phyloP scores from a whole-genome alignment of 2,113 vertebrate species.

The Nestor notabilis region DNA sequence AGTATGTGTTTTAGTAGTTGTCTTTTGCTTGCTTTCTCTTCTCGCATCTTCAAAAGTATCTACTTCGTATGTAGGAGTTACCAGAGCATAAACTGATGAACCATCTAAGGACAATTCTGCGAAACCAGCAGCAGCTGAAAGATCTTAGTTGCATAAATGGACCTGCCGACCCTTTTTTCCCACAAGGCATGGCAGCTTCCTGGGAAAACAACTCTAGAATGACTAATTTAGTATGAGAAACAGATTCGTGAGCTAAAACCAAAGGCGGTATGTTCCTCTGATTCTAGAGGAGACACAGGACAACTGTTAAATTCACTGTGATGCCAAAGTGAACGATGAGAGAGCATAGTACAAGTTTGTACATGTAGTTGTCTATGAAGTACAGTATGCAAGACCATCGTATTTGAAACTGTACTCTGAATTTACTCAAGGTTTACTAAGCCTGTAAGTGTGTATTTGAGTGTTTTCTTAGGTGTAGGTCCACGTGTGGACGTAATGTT shows the following conservation, averaged over 20 bases:
- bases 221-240: neutral
- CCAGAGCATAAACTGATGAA: neutral
- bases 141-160: neutral
- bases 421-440: neutral
- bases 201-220: neutral
- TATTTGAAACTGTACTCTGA: neutral
- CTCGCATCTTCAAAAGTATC: neutral
- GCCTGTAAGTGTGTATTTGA: neutral
- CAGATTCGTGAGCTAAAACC: neutral
- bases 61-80: neutral
- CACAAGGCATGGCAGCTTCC: fast-evolving
- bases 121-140: neutral
- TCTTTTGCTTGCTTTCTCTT: fast-evolving
- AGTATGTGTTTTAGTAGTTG: neutral
- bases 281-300: neutral
- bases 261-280: neutral
- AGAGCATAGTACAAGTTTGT: neutral
- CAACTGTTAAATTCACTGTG: neutral
- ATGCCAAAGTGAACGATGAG: fast-evolving
- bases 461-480: neutral
- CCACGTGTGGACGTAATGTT: fast-evolving
- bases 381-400: neutral
- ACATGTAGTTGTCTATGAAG: fast-evolving
- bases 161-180: neutral
- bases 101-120: neutral